Evolutionary conservation across 1,140 invertebrate species (phyloP), one percentile per base, ranked within the genome.

Genomic region (Anadara kagoshimensis): DNA sequence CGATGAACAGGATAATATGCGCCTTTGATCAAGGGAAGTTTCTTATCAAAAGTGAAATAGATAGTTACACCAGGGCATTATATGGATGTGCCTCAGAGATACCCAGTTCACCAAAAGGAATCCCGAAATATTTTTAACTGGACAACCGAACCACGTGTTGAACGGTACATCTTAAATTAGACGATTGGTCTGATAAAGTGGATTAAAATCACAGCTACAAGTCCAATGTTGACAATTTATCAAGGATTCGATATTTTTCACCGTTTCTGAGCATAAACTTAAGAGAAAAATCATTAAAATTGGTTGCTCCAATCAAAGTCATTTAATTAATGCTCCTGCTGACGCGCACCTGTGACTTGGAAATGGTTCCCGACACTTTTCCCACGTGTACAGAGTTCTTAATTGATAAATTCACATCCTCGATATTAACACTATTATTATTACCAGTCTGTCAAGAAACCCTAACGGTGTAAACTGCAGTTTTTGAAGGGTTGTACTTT

Each of bases 1-100:
- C 57, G 53, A 69, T 58, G 59, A 57, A 45, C 43, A 1, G 62
- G 73, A 70, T 75, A 70, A 75, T 61, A 59, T 24, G 29, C 45
- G 26, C 49, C 73, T 75, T 75, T 75, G 73, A 75, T 75, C 73
- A 54, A 36, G 68, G 67, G 63, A 75, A 70, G 62, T 58, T 57
- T 41, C 53, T 70, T 70, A 70, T 75, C 68, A 51, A n/a, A 44
- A 29, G 12, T 75, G 73, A 75, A 75, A 75, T 64, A 75, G 73
- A 75, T 75, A 75, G 68, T 53, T 70, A 56, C 47, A 62, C 61
- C 44, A 56, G 51, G 41, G 56, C 54, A 64, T 51, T 63, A 43
- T 63, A 43, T 47, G 45, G 43, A 61, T 66, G 65, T 51, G 36
- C 18, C 66, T 41, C 67, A 43, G n/a, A 51, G 56, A 26, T 36